A percentile compares a stretch with the other conserved stretches of the same genome.
These are phyloP conservation scores for Erythrolamprus reginae DNA, from an alignment of 2,113 vertebrate species.

Conservation along the genomic window DNA sequence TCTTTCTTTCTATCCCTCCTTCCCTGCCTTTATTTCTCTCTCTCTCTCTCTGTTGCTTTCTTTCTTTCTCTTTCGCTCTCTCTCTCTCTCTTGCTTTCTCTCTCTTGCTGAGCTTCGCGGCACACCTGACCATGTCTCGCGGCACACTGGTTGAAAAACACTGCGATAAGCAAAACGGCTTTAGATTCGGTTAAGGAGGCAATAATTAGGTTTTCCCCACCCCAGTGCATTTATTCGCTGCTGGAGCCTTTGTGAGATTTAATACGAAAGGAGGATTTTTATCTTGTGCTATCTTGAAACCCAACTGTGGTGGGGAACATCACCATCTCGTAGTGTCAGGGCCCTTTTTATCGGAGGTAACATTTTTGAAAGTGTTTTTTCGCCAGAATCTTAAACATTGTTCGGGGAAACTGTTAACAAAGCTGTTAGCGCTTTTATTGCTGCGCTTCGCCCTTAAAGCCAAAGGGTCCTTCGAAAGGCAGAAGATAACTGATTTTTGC, in stretches of 20 bases:
- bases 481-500: conserved; percentile 15
- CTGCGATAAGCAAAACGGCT: neutral
- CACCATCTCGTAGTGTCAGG: conserved; percentile 49
- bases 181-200: conserved; percentile 34
- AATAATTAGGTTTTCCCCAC: conserved; percentile 22
- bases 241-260: conserved; percentile 19
- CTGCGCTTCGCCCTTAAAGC: conserved; percentile 21
- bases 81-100: no score
- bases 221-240: conserved; percentile 34
- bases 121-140: no score
- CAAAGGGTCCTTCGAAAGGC: neutral
- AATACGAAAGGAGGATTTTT: conserved; percentile 29
- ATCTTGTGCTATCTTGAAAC: conserved; percentile 33
- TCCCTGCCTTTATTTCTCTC: no score
- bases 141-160: no score
- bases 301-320: conserved; percentile 44
- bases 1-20: no score
- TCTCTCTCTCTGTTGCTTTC: no score
- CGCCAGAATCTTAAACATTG: conserved; percentile 32
- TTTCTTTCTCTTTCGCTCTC: no score
- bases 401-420: conserved; percentile 47
- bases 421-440: conserved; percentile 31
- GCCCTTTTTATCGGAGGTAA: conserved; percentile 30
- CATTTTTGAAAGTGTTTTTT: conserved; percentile 41
- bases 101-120: no score